Conservation (phyloP, 2,888 invertebrate species). For the Antheraea assamensis region DNA sequence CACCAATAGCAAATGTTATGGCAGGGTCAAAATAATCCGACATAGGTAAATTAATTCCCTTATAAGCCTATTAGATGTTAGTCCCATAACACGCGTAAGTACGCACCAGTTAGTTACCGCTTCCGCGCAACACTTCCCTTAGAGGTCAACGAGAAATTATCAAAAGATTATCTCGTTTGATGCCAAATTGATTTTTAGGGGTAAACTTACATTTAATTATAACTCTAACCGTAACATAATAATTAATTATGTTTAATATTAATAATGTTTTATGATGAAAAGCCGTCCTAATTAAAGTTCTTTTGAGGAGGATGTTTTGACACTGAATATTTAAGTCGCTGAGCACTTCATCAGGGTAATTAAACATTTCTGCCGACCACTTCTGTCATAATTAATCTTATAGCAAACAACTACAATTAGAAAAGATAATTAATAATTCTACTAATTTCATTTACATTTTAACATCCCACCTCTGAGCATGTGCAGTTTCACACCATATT, state of each 20-base stretch:
- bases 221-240: background rate
- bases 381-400: slow-evolving; percentile 6
- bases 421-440: background rate
- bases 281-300: slow-evolving; percentile 9
- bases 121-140: background rate
- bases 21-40: slow-evolving; percentile 35
- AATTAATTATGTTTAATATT: slow-evolving; percentile 11
- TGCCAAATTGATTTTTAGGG: slow-evolving; percentile 10
- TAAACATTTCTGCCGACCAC: slow-evolving; percentile 9
- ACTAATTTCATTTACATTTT: background rate
- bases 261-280: slow-evolving; percentile 10
- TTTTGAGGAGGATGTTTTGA: slow-evolving; percentile 10
- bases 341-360: background rate
- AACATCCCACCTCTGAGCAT: background rate
- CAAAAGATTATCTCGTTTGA: slow-evolving; percentile 12
- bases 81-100: slow-evolving; percentile 24
- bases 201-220: slow-evolving; percentile 9
- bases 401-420: background rate
- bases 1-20: slow-evolving; percentile 5
- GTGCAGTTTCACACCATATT: background rate
- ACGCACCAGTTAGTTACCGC: slow-evolving; percentile 12
- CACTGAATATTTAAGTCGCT: slow-evolving; percentile 3
- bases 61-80: slow-evolving; percentile 38
- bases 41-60: slow-evolving; percentile 41
- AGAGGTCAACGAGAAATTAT: slow-evolving; percentile 8